Evolutionary conservation across 1,140 invertebrate species (phyloP).

Genomic region (Cydia amplana): DNA sequence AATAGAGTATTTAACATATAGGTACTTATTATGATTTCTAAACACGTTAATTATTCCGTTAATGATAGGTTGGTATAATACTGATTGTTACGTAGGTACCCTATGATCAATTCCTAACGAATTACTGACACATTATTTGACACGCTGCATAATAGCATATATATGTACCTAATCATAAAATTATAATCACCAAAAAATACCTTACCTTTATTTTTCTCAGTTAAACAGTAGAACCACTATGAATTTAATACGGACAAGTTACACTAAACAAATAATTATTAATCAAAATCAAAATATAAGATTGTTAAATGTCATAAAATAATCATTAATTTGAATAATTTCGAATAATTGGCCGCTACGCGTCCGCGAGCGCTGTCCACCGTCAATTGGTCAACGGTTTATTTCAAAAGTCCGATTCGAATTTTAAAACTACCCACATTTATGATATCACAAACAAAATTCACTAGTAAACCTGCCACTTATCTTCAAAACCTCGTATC

Average conservation of each 20-base stretch:
- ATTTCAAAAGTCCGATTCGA: not conserved
- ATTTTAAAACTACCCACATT: constrained; percentile 11
- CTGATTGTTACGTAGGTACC: too few species aligned
- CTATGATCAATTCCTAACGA: too few species aligned
- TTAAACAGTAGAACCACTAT: not conserved
- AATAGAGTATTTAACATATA: too few species aligned
- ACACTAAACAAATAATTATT: not conserved
- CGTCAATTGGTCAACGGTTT: constrained; percentile 9
- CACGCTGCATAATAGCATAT: too few species aligned
- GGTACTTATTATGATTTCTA: too few species aligned
- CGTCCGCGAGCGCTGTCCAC: constrained; percentile 20
- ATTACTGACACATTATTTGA: too few species aligned
- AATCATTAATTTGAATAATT: constrained; percentile 9
- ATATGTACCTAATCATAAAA: too few species aligned
- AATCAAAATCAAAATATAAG: not conserved
- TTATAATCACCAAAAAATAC: too few species aligned
- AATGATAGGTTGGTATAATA: too few species aligned
- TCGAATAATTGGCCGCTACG: constrained; percentile 16
- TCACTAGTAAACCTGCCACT: not conserved
- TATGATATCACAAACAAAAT: not conserved
- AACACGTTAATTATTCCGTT: too few species aligned
- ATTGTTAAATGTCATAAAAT: not conserved
- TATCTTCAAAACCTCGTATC: not conserved
- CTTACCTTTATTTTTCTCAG: not conserved
- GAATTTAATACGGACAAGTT: not conserved